Percentiles rank a stretch among this genome's conserved stretches.
Conservation (phyloP, 37 sponge, comb jelly and placozoan species). For the Oopsacas minuta region DNA sequence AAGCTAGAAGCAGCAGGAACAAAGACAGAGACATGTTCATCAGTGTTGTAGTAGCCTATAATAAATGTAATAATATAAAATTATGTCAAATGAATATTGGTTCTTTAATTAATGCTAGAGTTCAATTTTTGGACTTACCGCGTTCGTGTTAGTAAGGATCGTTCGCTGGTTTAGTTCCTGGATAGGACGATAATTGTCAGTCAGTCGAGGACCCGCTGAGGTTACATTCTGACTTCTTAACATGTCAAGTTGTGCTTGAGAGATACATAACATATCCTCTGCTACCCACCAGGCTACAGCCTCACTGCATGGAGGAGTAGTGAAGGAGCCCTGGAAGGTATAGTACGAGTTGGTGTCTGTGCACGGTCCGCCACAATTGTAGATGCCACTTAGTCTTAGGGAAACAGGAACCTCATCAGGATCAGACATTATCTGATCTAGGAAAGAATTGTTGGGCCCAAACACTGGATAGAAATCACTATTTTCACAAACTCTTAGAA, state of each 20-base stretch:
- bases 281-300: background rate
- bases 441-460: background rate
- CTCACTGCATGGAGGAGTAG: background rate
- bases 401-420: background rate
- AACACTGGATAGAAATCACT: background rate
- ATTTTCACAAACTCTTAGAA: background rate
- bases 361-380: background rate
- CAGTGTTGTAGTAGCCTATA: no score
- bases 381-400: background rate
- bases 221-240: background rate
- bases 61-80: no score
- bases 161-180: background rate
- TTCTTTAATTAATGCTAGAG: no score
- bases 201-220: background rate
- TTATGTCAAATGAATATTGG: no score
- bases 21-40: no score
- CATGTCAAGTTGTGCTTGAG: background rate
- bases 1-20: no score
- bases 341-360: background rate
- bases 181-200: background rate
- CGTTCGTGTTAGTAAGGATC: background rate
- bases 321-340: background rate
- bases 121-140: no score
- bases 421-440: background rate
- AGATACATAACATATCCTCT: background rate